Conservation (phyloP, 23 tunicate species). For the Phallusia fumigata region DNA sequence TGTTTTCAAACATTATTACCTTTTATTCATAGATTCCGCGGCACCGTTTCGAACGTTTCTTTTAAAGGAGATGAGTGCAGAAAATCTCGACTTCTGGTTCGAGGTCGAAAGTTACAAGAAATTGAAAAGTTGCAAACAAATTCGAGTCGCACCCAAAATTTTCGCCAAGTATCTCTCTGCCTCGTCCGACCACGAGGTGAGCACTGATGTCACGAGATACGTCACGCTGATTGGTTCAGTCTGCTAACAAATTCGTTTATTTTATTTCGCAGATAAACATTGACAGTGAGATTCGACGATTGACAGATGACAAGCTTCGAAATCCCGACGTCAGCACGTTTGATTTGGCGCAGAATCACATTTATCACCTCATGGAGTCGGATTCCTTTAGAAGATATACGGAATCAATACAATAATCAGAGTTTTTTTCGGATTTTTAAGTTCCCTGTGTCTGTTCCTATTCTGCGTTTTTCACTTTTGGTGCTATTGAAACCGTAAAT, state of each 20-base stretch:
- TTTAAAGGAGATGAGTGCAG: neutral
- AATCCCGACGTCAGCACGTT: neutral
- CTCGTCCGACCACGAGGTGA: neutral
- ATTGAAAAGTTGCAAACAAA: neutral
- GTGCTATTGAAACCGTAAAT: too few relatives aligned
- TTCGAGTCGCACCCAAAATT: neutral
- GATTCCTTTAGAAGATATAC: constrained; percentile 11
- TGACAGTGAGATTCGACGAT: neutral
- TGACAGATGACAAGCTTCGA: neutral
- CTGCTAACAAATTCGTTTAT: neutral
- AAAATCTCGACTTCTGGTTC: constrained; percentile 10
- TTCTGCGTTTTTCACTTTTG: too few relatives aligned
- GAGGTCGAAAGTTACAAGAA: constrained; percentile 10
- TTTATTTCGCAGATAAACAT: constrained; percentile 10
- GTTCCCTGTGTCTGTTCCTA: too few relatives aligned
- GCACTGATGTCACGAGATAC: neutral
- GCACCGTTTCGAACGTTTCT: neutral
- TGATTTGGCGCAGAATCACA: neutral
- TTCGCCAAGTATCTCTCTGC: constrained; percentile 7
- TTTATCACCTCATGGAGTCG: neutral
- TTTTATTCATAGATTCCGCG: too few relatives aligned
- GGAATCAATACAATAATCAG: too few relatives aligned
- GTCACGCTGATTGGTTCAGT: too few relatives aligned
- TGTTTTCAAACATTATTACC: neutral
- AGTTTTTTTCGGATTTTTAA: too few relatives aligned